Conservation (phyloP, 2,888 invertebrate species). For the Salpingus planirostris region DNA sequence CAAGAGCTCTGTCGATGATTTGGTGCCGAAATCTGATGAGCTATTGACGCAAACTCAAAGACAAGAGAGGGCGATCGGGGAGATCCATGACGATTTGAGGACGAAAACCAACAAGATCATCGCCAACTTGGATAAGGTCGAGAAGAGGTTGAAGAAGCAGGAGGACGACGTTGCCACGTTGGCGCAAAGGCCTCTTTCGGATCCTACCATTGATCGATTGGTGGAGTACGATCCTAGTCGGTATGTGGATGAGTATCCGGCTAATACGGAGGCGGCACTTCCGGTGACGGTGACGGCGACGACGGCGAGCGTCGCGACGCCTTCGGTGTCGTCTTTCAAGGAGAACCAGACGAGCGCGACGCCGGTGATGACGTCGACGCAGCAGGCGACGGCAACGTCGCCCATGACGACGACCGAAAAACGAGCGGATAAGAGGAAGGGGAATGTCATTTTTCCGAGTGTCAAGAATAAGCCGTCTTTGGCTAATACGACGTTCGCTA, state of each 20-base stretch:
- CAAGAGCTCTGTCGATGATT: slow-evolving; percentile 77
- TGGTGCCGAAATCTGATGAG: slow-evolving; percentile 80
- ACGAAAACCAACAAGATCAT: slow-evolving; percentile 80
- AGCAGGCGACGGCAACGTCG: slow-evolving; percentile 15
- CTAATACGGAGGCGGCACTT: slow-evolving; percentile 32
- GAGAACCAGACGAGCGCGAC: slow-evolving; percentile 30
- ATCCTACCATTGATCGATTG: slow-evolving; percentile 69
- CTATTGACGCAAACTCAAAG: slow-evolving; percentile 76
- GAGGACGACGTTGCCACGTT: slow-evolving; percentile 74
- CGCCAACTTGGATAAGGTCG: slow-evolving; percentile 78
- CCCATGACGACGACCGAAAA: slow-evolving; percentile 41
- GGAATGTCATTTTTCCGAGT: slow-evolving; percentile 83
- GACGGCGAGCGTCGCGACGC: slow-evolving; percentile 41
- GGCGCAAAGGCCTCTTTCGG: slow-evolving; percentile 65
- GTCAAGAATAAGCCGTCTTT: slow-evolving; percentile 84
- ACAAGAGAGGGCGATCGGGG: slow-evolving; percentile 78
- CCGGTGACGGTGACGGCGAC: slow-evolving; percentile 21
- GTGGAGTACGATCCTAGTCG: slow-evolving; percentile 71
- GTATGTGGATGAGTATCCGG: slow-evolving; percentile 40
- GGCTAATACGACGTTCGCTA: slow-evolving; percentile 73
- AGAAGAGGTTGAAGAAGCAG: slow-evolving; percentile 73
- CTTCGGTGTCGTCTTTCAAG: no score
- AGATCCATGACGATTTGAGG: slow-evolving; percentile 73
- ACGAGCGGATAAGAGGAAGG: slow-evolving; percentile 51
- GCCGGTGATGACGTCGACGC: slow-evolving; percentile 3